Percentiles rank a stretch among this genome's conserved stretches.
Conservation (phyloP, 2,888 invertebrate genomes). For the Volucella zonaria region DNA sequence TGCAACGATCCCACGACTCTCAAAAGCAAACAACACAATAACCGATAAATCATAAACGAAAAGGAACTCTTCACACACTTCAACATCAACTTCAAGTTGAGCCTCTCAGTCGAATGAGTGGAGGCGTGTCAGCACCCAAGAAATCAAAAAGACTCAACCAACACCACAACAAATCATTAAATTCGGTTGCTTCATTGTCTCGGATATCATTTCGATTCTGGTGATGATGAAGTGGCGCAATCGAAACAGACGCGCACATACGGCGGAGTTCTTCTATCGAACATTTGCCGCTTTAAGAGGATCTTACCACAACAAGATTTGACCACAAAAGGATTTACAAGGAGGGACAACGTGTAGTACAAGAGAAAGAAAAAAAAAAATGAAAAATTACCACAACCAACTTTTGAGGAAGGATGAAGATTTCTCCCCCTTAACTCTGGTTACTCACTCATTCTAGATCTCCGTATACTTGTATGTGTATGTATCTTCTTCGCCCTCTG, state of each 20-base stretch:
- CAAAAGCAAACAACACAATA: conserved; percentile 62
- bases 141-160: conserved; percentile 59
- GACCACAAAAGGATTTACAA: conserved; percentile 33
- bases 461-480: conserved; percentile 2
- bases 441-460: not conserved
- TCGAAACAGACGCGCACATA: conserved; percentile 41
- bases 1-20: conserved; percentile 62
- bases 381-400: conserved; percentile 44
- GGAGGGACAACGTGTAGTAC: not conserved
- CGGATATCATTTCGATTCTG: conserved; percentile 66
- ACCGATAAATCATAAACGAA: conserved; percentile 67
- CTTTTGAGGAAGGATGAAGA: conserved; percentile 46
- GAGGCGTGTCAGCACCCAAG: conserved; percentile 65
- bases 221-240: conserved; percentile 53
- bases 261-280: conserved; percentile 46
- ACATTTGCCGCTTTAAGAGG: conserved; percentile 38
- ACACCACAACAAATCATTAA: conserved; percentile 70
- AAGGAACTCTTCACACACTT: conserved; percentile 51
- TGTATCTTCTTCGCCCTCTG: conserved; percentile 40
- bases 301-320: conserved; percentile 25
- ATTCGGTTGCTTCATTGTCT: conserved; percentile 69
- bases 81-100: conserved; percentile 2
- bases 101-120: conserved; percentile 25
- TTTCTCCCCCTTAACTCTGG: conserved; percentile 40
- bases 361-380: conserved; percentile 8